Evolutionary conservation across 2,797 vertebrate species (phyloP).

Genomic region (Alexandromys oeconomus): DNA sequence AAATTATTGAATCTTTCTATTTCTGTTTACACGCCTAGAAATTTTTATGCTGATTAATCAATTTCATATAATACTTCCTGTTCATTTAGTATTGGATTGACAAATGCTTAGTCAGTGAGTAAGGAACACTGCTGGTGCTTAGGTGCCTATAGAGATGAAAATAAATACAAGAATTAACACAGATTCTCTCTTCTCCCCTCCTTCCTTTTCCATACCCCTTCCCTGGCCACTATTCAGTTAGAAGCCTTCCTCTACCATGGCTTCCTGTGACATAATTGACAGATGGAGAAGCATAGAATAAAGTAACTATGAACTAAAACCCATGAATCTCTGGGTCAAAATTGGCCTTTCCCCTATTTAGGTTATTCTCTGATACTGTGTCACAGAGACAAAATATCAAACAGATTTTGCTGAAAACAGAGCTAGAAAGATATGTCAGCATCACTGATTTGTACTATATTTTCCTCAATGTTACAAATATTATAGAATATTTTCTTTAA

Average conservation of each 20-base stretch:
- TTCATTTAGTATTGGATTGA: neutral
- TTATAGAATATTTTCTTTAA: neutral
- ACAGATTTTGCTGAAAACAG: constrained; percentile 16
- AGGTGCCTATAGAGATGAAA: too few species aligned
- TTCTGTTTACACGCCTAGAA: neutral
- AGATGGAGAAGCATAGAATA: neutral
- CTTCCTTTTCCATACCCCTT: too few species aligned
- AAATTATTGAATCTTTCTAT: constrained; percentile 14
- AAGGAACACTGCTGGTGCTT: neutral
- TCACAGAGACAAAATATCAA: neutral
- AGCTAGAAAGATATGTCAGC: neutral
- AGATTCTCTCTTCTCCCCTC: too few species aligned
- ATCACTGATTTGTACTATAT: neutral
- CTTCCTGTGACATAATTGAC: neutral
- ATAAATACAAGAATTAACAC: too few species aligned
- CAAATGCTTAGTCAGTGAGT: neutral
- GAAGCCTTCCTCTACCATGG: too few species aligned
- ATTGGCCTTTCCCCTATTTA: neutral
- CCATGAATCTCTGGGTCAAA: neutral
- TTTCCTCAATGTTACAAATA: neutral
- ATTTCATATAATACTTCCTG: neutral
- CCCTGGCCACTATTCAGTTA: neutral
- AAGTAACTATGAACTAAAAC: neutral
- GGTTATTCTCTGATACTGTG: neutral
- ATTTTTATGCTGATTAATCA: neutral